These are phyloP conservation scores for Hylaeus anthracinus DNA, from an alignment of 1,140 invertebrate species.

Conservation along the genomic window DNA sequence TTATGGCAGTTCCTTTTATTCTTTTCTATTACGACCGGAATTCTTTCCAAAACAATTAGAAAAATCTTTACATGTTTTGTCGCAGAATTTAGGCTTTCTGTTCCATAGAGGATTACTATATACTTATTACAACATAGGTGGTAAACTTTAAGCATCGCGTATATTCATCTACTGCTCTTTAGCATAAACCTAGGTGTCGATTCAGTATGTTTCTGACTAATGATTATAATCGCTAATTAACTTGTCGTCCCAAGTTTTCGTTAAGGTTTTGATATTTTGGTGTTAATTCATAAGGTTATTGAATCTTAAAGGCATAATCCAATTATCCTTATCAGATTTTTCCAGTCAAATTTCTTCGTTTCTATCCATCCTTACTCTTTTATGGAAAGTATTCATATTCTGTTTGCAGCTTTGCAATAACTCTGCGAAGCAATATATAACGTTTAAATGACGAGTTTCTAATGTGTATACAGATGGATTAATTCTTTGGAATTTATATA, in stretches of 20 bases:
- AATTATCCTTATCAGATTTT: conserved; percentile 23
- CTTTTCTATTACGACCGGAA: conserved; percentile 21
- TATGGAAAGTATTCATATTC: conserved; percentile 46
- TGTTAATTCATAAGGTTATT: not conserved
- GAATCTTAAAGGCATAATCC: conserved; percentile 27
- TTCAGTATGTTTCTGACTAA: conserved; percentile 26
- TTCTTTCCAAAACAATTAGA: conserved; percentile 31
- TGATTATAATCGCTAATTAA: conserved; percentile 10
- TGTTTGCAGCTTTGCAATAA: conserved; percentile 42
- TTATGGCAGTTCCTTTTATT: conserved; percentile 21
- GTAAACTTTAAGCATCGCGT: conserved; percentile 17
- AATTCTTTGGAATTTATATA: conserved; percentile 18
- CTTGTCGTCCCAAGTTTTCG: conserved; percentile 3
- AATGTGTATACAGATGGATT: conserved; percentile 34
- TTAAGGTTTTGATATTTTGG: conserved; percentile 15
- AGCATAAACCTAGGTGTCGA: conserved; percentile 21
- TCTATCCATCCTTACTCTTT: conserved; percentile 47
- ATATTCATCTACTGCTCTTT: conserved; percentile 43
- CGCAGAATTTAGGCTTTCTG: not conserved
- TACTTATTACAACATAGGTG: conserved; percentile 11
- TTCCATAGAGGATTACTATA: conserved; percentile 14
- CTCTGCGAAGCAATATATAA: conserved; percentile 34
- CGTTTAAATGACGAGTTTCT: conserved; percentile 48
- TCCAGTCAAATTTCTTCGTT: conserved; percentile 35
- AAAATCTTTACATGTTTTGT: conserved; percentile 24